phyloP scores from a whole-genome alignment of 2,113 vertebrate genomes.

The Parotia lawesii region DNA sequence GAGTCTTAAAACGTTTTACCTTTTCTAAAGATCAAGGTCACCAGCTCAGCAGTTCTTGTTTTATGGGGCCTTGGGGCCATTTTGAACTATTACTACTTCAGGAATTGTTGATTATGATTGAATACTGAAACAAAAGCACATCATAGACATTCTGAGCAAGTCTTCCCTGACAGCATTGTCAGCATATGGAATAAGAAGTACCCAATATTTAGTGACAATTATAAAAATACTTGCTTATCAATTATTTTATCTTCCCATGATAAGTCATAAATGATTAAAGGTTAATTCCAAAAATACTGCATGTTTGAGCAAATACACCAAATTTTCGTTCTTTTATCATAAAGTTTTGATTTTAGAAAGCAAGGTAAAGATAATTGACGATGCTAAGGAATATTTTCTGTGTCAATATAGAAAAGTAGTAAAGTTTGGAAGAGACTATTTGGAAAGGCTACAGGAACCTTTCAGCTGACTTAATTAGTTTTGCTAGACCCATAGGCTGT shows the following conservation, averaged over 20 bases:
- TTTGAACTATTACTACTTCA: constrained; percentile 55
- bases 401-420: background rate
- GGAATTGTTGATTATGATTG: constrained; percentile 51
- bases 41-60: constrained; percentile 41
- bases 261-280: background rate
- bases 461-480: background rate
- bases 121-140: constrained; percentile 36
- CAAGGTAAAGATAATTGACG: background rate
- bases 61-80: constrained; percentile 54
- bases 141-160: background rate
- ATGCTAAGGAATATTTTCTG: background rate
- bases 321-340: background rate
- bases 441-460: background rate
- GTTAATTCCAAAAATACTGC: background rate
- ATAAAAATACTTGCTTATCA: background rate
- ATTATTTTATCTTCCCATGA: background rate
- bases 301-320: background rate
- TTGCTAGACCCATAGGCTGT: background rate
- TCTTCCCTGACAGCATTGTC: background rate
- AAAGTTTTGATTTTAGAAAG: background rate
- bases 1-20: constrained; percentile 36
- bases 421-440: background rate
- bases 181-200: background rate
- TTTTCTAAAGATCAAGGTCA: constrained; percentile 72
- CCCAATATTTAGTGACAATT: background rate